Conservation (phyloP, 2,797 vertebrate species). For the Halcyon chelicuti region DNA sequence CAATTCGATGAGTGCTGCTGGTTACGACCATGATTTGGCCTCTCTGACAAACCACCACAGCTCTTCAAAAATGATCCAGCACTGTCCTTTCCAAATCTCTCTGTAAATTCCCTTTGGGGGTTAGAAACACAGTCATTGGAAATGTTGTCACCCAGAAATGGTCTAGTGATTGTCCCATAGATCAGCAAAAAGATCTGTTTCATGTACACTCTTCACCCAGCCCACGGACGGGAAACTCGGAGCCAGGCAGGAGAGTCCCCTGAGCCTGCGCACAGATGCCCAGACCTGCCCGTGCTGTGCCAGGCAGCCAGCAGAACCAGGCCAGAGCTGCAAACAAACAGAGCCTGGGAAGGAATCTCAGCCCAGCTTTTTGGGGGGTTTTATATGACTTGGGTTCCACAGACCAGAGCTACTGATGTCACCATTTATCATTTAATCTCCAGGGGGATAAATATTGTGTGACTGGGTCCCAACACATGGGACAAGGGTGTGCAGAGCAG, state of each 20-base stretch:
- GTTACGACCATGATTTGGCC: neutral
- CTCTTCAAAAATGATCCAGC: neutral
- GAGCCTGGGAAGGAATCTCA: neutral
- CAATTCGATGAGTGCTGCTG: neutral
- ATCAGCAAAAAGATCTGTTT: neutral
- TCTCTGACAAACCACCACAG: neutral
- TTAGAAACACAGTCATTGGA: neutral
- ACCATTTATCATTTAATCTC: neutral
- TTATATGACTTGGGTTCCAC: neutral
- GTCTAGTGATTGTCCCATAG: neutral
- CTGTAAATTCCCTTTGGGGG: neutral
- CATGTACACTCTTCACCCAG: neutral
- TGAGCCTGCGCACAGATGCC: neutral
- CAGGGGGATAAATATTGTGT: neutral
- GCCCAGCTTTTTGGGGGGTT: neutral
- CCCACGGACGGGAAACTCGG: neutral
- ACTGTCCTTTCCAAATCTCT: neutral
- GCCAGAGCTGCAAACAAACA: neutral
- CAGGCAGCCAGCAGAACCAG: neutral
- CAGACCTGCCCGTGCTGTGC: neutral
- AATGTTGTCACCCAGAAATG: neutral
- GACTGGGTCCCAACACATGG: neutral
- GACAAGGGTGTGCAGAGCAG: neutral
- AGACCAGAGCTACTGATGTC: neutral
- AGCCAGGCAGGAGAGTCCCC: neutral